phyloP scores from a whole-genome alignment of 2,888 invertebrate genomes.

The Sisyra terminalis region DNA sequence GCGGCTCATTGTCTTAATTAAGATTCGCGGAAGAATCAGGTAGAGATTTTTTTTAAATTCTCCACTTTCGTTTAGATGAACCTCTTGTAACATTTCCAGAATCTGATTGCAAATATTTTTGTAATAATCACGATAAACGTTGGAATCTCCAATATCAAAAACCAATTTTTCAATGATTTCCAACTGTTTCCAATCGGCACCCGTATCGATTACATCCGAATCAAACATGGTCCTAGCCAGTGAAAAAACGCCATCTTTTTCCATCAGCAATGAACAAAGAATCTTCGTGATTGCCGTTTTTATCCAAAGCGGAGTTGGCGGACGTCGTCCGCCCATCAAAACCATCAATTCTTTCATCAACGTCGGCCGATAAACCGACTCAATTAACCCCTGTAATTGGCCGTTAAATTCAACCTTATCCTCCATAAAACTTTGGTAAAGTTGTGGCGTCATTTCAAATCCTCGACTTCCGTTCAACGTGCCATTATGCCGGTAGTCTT shows the following conservation, averaged over 20 bases:
- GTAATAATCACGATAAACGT: conserved; percentile 32
- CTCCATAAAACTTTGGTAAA: conserved; percentile 30
- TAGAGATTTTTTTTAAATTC: conserved; percentile 21
- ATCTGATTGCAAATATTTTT: conserved; percentile 35
- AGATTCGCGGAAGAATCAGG: conserved; percentile 32
- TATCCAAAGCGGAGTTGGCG: conserved; percentile 43
- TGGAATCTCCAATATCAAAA: conserved; percentile 32
- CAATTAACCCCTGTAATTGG: conserved; percentile 33
- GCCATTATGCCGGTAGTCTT: conserved; percentile 22
- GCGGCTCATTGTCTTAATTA: conserved; percentile 34
- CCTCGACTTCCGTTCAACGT: conserved; percentile 12
- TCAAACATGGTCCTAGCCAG: conserved; percentile 48
- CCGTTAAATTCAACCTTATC: conserved; percentile 34
- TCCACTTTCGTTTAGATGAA: conserved; percentile 18
- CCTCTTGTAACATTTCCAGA: conserved; percentile 26
- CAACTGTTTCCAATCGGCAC: conserved; percentile 47
- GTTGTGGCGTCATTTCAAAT: conserved; percentile 37
- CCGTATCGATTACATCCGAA: conserved; percentile 32
- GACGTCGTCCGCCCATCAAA: conserved; percentile 34
- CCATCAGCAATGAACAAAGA: conserved; percentile 38
- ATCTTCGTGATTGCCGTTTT: conserved; percentile 39
- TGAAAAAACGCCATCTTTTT: conserved; percentile 44
- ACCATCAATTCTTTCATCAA: conserved; percentile 54
- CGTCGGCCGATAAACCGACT: conserved; percentile 38
- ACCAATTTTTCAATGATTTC: conserved; percentile 49